Evolutionary conservation across 1,140 invertebrate species (phyloP).

Genomic region (Drepana arcuata): DNA sequence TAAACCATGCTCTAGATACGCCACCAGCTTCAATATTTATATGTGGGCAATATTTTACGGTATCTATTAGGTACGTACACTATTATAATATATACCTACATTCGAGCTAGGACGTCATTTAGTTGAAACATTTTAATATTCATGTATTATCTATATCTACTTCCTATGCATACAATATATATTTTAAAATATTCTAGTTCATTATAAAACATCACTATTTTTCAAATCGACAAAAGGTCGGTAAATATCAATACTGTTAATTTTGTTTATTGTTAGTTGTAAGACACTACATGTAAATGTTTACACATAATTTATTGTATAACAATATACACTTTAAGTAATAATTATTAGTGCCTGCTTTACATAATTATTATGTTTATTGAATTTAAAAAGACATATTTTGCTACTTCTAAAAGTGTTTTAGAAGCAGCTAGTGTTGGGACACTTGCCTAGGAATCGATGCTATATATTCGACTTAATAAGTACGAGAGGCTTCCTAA

Average conservation of each 20-base stretch:
- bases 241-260: constrained; percentile 26
- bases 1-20: too few relatives aligned
- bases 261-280: constrained; percentile 51
- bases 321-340: constrained; percentile 59
- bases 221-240: background rate
- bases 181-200: constrained; percentile 22
- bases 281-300: constrained; percentile 56
- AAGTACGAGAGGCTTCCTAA: constrained; percentile 66
- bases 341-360: constrained; percentile 66
- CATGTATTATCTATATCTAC: too few relatives aligned
- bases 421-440: constrained; percentile 42
- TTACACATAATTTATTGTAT: constrained; percentile 68
- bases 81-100: too few relatives aligned
- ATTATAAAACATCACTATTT: constrained; percentile 37
- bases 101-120: too few relatives aligned
- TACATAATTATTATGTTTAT: constrained; percentile 45
- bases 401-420: constrained; percentile 40
- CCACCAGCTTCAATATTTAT: too few relatives aligned
- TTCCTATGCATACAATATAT: too few relatives aligned
- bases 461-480: constrained; percentile 39
- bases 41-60: too few relatives aligned
- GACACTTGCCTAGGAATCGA: constrained; percentile 45
- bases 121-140: too few relatives aligned
- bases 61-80: too few relatives aligned
- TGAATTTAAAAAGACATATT: constrained; percentile 66